phyloP scores from a whole-genome alignment of 1,140 invertebrate genomes.

The Leptinotarsa defecta region DNA sequence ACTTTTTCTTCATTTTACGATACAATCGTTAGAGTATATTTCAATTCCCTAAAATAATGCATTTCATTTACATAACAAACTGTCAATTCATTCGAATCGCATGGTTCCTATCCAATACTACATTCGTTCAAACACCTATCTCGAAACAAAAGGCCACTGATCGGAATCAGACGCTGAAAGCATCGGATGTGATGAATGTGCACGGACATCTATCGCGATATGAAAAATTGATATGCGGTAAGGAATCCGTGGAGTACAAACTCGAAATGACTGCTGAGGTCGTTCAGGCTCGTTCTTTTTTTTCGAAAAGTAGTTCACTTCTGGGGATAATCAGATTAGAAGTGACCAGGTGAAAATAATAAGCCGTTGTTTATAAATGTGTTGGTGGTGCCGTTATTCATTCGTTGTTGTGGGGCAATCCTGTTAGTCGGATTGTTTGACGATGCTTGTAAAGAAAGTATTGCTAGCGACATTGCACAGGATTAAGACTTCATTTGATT shows the following conservation, averaged over 20 bases:
- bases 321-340: conserved; percentile 8
- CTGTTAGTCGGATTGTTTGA: no score
- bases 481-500: no score
- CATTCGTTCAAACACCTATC: background rate
- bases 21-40: no score
- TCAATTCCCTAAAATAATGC: no score
- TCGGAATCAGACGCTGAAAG: background rate
- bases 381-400: background rate
- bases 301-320: conserved; percentile 3
- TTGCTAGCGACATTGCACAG: no score
- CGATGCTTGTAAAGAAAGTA: no score
- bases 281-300: background rate
- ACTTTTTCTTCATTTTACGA: no score
- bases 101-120: background rate
- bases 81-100: background rate
- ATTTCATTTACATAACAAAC: no score
- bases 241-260: background rate
- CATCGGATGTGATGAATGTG: conserved; percentile 4
- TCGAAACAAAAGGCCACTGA: background rate
- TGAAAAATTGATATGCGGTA: conserved; percentile 3
- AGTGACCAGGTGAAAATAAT: conserved; percentile 8
- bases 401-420: no score
- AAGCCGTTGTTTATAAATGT: conserved; percentile 6
- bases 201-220: conserved; percentile 4
- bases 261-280: background rate